phyloP scores from a whole-genome alignment of 2,888 invertebrate species.

The Chironomus tentans region DNA sequence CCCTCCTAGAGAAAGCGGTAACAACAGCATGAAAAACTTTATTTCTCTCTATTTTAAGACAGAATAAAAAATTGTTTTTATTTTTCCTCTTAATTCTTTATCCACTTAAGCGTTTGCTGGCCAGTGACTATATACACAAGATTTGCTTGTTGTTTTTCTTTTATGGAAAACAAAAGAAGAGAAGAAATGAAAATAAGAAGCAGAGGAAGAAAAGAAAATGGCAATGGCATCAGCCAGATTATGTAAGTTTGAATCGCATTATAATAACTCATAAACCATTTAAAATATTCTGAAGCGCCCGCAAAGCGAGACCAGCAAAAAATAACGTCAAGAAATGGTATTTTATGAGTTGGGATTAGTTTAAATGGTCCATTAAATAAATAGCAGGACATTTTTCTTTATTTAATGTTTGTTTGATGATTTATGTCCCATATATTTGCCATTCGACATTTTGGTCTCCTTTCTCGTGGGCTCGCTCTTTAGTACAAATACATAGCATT shows the following conservation, averaged over 20 bases:
- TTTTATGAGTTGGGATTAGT: slow-evolving; percentile 20
- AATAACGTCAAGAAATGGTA: slow-evolving; percentile 3
- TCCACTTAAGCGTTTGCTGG: too few species aligned
- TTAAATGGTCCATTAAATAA: slow-evolving; percentile 23
- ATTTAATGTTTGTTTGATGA: slow-evolving; percentile 21
- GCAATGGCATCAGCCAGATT: neutral
- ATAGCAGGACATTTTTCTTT: slow-evolving; percentile 16
- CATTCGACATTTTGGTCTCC: neutral
- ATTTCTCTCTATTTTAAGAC: too few species aligned
- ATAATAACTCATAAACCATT: slow-evolving; percentile 8
- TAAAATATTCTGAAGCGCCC: neutral
- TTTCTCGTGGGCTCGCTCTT: neutral
- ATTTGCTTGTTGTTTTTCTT: too few species aligned
- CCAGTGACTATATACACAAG: too few species aligned
- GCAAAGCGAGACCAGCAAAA: neutral
- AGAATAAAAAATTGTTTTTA: too few species aligned
- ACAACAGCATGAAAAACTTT: too few species aligned
- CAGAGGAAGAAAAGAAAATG: neutral
- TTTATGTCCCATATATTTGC: slow-evolving; percentile 11
- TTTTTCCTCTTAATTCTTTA: too few species aligned
- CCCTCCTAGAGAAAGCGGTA: too few species aligned
- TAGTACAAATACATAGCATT: too few species aligned
- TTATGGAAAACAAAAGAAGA: too few species aligned
- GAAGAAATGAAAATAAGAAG: neutral
- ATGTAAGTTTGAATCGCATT: neutral